Evolutionary conservation across 1,140 invertebrate genomes (phyloP).

Genomic region (Trichonephila clavipes): DNA sequence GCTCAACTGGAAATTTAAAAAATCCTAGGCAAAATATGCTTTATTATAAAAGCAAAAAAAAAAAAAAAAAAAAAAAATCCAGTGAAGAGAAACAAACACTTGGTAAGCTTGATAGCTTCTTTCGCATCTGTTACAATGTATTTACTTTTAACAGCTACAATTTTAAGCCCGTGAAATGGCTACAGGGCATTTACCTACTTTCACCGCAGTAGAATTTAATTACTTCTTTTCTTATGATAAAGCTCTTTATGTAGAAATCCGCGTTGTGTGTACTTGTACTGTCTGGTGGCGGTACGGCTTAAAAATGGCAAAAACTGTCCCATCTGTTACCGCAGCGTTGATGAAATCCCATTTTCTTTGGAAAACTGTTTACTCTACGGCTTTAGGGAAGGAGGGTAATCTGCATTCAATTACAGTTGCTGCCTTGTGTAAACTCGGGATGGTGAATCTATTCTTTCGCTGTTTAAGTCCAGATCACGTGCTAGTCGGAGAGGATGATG

Average conservation of each 20-base stretch:
- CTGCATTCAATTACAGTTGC: slow-evolving; percentile 70
- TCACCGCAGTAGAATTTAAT: slow-evolving; percentile 70
- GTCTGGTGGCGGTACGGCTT: not conserved
- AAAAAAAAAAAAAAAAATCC: not conserved
- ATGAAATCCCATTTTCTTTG: slow-evolving; percentile 74
- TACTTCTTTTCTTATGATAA: slow-evolving; percentile 66
- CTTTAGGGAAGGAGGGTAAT: slow-evolving; percentile 56
- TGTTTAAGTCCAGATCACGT: slow-evolving; percentile 50
- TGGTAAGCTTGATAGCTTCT: slow-evolving; percentile 61
- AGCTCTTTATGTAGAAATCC: slow-evolving; percentile 70
- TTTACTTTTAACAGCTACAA: slow-evolving; percentile 67
- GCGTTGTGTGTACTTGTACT: not conserved
- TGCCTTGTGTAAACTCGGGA: slow-evolving; percentile 66
- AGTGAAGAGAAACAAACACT: slow-evolving; percentile 49
- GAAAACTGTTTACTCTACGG: slow-evolving; percentile 72
- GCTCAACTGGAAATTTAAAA: not conserved
- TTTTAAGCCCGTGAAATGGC: slow-evolving; percentile 52
- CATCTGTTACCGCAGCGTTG: slow-evolving; percentile 58
- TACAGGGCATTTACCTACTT: slow-evolving; percentile 69
- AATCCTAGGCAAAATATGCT: not conserved
- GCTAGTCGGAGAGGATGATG: not conserved
- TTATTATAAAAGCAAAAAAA: slow-evolving; percentile 30
- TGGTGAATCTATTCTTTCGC: slow-evolving; percentile 26
- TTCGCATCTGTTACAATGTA: slow-evolving; percentile 70
- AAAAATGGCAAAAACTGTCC: slow-evolving; percentile 62